Evolutionary conservation across 2,113 vertebrate genomes (phyloP).

Genomic region (Heptranchias perlo): DNA sequence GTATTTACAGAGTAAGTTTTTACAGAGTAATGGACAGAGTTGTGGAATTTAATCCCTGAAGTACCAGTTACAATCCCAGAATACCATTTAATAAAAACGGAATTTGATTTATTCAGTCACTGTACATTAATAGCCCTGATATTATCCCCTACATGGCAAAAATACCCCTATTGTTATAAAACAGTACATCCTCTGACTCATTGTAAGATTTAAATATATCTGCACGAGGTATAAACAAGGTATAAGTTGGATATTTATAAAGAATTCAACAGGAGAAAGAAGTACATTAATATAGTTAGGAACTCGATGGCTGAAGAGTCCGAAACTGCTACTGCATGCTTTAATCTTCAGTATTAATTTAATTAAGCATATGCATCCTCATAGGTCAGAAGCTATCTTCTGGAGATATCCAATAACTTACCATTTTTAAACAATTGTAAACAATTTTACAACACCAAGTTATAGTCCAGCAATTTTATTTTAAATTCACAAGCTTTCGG

Average conservation of each 20-base stretch:
- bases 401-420: not conserved
- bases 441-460: too few relatives aligned
- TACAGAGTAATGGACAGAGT: not conserved
- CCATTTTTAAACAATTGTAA: not conserved
- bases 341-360: not conserved
- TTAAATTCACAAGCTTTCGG: too few relatives aligned
- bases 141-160: not conserved
- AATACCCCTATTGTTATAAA: not conserved
- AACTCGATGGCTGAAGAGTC: not conserved
- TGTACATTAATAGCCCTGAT: not conserved
- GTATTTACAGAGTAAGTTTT: not conserved
- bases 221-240: not conserved
- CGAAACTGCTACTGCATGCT: not conserved
- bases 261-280: not conserved
- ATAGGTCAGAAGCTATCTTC: not conserved
- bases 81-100: not conserved
- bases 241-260: not conserved
- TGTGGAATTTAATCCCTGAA: not conserved
- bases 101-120: not conserved
- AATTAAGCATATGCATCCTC: not conserved
- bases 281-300: not conserved
- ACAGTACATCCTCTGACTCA: not conserved
- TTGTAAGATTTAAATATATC: not conserved
- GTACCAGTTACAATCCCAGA: not conserved
- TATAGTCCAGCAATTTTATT: too few relatives aligned